Evolutionary conservation across 2,888 invertebrate species (phyloP).

Genomic region (Drosophila anceps): DNA sequence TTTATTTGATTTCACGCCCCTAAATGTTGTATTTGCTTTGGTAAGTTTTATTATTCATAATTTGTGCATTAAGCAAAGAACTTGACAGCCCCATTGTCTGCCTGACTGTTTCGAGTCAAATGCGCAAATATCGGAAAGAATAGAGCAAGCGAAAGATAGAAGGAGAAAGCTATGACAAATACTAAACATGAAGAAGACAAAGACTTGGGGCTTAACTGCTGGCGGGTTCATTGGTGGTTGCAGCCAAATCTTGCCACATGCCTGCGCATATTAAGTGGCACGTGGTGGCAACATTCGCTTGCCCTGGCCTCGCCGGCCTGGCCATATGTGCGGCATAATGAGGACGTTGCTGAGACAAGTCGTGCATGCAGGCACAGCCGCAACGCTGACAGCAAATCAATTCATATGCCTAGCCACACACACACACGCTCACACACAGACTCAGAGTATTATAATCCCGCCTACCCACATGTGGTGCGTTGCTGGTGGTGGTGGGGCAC

Average conservation of each 20-base stretch:
- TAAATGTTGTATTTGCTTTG: constrained; percentile 17
- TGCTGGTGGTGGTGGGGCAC: not conserved
- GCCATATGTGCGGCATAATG: constrained; percentile 79
- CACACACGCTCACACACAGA: too few relatives aligned
- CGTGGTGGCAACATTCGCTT: constrained; percentile 50
- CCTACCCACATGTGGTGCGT: constrained; percentile 13
- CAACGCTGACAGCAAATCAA: constrained; percentile 75
- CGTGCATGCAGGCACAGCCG: constrained; percentile 65
- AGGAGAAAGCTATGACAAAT: constrained; percentile 35
- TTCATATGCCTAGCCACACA: constrained; percentile 65
- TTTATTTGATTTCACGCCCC: constrained; percentile 32
- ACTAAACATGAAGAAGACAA: constrained; percentile 29
- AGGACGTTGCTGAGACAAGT: constrained; percentile 66
- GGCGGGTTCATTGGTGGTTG: constrained; percentile 32
- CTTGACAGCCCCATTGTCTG: constrained; percentile 39
- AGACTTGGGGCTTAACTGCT: constrained; percentile 28
- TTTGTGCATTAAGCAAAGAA: constrained; percentile 31
- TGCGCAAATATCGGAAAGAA: constrained; percentile 53
- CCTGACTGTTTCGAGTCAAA: constrained; percentile 9
- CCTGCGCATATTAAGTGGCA: constrained; percentile 78
- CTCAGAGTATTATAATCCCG: constrained; percentile 13
- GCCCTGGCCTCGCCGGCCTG: constrained; percentile 9
- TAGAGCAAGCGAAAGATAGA: not conserved
- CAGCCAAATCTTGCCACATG: constrained; percentile 73
- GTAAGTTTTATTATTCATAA: constrained; percentile 44